Conservation (phyloP, 92 coral and sea anemone species). For the Pocillopora meandrina region DNA sequence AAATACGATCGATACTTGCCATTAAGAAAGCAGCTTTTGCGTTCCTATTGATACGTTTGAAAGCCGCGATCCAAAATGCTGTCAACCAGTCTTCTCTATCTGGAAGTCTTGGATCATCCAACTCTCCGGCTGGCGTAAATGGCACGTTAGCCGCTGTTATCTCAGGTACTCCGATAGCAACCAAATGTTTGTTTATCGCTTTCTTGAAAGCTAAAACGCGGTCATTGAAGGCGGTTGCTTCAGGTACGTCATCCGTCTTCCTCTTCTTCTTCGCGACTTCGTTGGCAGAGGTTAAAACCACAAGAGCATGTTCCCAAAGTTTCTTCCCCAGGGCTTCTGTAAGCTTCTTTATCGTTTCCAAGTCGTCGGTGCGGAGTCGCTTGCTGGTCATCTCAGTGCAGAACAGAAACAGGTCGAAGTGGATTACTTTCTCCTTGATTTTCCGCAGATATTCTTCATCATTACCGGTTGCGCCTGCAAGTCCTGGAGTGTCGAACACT, state of each 20-base stretch:
- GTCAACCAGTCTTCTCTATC: too few relatives aligned
- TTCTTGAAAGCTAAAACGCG: background rate
- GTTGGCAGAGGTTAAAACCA: slow-evolving; percentile 49
- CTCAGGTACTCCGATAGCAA: slow-evolving; percentile 8
- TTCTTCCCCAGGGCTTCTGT: background rate
- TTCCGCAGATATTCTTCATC: slow-evolving; percentile 24
- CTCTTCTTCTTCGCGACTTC: too few relatives aligned
- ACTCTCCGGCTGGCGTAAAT: slow-evolving; percentile 12
- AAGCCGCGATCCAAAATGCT: too few relatives aligned
- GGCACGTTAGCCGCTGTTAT: slow-evolving; percentile 1
- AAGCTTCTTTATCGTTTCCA: too few relatives aligned
- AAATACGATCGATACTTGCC: too few relatives aligned
- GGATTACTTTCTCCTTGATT: slow-evolving; percentile 10
- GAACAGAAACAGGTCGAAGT: slow-evolving; percentile 37
- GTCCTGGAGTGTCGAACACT: background rate
- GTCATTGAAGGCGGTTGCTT: background rate
- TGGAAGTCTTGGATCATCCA: too few relatives aligned
- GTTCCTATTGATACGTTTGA: too few relatives aligned
- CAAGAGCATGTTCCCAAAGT: slow-evolving; percentile 39
- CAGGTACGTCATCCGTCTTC: background rate
- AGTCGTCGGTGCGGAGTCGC: background rate
- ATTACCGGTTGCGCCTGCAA: slow-evolving; percentile 29
- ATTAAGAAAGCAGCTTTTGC: too few relatives aligned
- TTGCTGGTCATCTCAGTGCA: slow-evolving; percentile 36
- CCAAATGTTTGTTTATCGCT: background rate